These are phyloP conservation scores for fruit fly (Drosophila melanogaster) DNA, from an alignment of 1,140 invertebrate genomes.

Conservation along the genomic window Release_6_plus_ISO1_MT NT_033777.3:14697501-14698000, in stretches of 20 bases:
- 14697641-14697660: no score
- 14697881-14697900: slow-evolving; percentile 65
- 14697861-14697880: slow-evolving; percentile 75
- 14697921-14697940: slow-evolving; percentile 50
- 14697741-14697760: slow-evolving; percentile 82
- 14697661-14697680: background rate
- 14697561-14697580: background rate
- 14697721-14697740: slow-evolving; percentile 83
- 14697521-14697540: no score
- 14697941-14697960: slow-evolving; percentile 53
- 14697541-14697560: no score
- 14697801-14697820: slow-evolving; percentile 32
- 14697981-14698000: slow-evolving; percentile 55
- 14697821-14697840: slow-evolving; percentile 48
- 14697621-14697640: no score
- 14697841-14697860: slow-evolving; percentile 20
- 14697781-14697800: slow-evolving; percentile 74
- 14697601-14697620: no score
- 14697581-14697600: no score
- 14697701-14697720: slow-evolving; percentile 82
- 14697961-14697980: slow-evolving; percentile 32
- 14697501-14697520: no score
- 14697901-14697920: slow-evolving; percentile 37
- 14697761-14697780: slow-evolving; percentile 70
- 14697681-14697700: slow-evolving; percentile 59